These are phyloP conservation scores for Maconellicoccus hirsutus DNA, from an alignment of 1,140 invertebrate species.

Conservation along the genomic window DNA sequence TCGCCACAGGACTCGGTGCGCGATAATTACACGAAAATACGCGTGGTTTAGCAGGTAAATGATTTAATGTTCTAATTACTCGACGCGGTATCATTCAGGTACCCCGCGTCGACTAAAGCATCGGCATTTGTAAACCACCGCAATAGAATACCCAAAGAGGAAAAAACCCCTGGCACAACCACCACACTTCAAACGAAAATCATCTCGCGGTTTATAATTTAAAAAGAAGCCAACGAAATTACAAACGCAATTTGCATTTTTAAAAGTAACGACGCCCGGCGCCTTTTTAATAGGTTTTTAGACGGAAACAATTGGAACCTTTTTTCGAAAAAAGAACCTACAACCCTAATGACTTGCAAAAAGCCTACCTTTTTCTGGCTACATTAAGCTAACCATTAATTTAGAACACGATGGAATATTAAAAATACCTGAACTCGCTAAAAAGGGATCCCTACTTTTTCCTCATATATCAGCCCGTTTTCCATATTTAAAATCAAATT, in stretches of 20 bases:
- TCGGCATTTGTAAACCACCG: too few species aligned
- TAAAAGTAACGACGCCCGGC: background rate
- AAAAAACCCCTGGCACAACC: too few species aligned
- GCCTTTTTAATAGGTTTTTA: background rate
- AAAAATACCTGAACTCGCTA: background rate
- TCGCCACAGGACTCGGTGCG: too few species aligned
- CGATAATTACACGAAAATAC: too few species aligned
- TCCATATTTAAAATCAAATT: conserved; percentile 6
- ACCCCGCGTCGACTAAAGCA: too few species aligned
- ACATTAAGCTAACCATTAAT: background rate
- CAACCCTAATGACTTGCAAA: background rate
- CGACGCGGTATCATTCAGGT: too few species aligned
- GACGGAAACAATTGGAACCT: background rate
- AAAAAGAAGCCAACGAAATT: background rate
- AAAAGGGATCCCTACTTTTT: background rate
- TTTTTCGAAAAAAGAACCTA: background rate
- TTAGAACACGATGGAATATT: background rate
- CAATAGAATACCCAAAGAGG: too few species aligned
- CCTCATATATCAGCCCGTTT: background rate
- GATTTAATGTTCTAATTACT: too few species aligned
- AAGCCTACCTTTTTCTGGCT: background rate
- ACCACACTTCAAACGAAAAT: too few species aligned
- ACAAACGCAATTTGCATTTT: background rate
- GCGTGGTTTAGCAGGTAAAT: too few species aligned
- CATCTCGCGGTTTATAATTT: background rate